Conservation (phyloP, 2,113 vertebrate species). For the Syngnathus typhle region DNA sequence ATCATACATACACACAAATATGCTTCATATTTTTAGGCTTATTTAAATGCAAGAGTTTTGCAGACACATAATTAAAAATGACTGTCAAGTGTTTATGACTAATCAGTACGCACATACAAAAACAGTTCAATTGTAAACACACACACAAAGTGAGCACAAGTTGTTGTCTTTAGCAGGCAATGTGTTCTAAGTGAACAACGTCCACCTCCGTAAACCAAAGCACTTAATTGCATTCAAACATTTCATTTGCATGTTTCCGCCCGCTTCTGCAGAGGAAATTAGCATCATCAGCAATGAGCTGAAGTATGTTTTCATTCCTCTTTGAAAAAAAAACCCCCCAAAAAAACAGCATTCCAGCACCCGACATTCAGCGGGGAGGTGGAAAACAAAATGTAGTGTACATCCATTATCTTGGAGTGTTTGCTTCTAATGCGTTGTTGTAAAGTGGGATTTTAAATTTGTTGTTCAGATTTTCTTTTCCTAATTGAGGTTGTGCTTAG, state of each 20-base stretch:
- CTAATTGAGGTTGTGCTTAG: constrained; percentile 10
- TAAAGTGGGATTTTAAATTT: constrained; percentile 54
- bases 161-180: constrained; percentile 46
- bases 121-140: background rate
- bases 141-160: constrained; percentile 49
- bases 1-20: background rate
- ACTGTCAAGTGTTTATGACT: background rate
- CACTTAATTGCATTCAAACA: constrained; percentile 57
- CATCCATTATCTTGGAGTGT: constrained; percentile 66
- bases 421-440: constrained; percentile 56
- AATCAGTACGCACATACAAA: background rate
- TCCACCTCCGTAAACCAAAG: constrained; percentile 51
- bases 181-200: constrained; percentile 49
- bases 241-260: constrained; percentile 69
- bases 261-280: constrained; percentile 63
- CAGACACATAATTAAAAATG: background rate
- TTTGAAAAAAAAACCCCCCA: constrained; percentile 59
- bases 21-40: background rate
- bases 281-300: constrained; percentile 62
- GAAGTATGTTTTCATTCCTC: constrained; percentile 71
- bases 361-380: constrained; percentile 41
- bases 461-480: constrained; percentile 29
- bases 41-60: background rate
- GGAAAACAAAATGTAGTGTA: constrained; percentile 37
- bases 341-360: constrained; percentile 32